Base-by-base conservation (phyloP, 2,888 invertebrate genomes). In the Eupsilia transversa region DNA sequence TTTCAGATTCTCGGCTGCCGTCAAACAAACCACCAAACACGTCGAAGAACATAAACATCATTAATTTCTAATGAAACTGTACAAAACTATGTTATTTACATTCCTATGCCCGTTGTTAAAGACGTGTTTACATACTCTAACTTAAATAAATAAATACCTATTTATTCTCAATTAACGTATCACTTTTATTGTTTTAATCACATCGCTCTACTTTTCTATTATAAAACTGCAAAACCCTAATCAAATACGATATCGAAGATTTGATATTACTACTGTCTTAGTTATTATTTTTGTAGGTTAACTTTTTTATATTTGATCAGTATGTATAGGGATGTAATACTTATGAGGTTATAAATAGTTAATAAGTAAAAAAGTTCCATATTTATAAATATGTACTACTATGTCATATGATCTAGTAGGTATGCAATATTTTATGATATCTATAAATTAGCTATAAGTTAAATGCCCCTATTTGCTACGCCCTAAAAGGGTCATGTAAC, bases 1-100 rank as follows among this genome's bases (percentile, higher is more conserved):
- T 88, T 89, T 41, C 87, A 90, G 91, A 74, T 90, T 90, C 78
- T 85, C 84, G 14, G 91, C 90, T 66, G 85, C 83, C n/a, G 89
- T 90, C 33, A 89, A 90, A 67, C 89, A 90, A 79, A 85, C 87
- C 10, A 90, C 88, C 3, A 87, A 89, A 57, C 90, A 89, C 57
- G 70, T 88, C 3, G 87, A 88, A 72, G 86, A 90, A 57, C 77
- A 86, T 35, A 86, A 89, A 63, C 77, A 88, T 43, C 70, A 89
- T 71, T 88, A 46, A 75, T 52, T 72, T 43, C 12, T 33, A n/a
- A 43, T 33, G 17, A 67, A 20, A 30, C 30, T 17, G 0, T 57
- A 43, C 41, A 54, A 54, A 57, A 20, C 67, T 38, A 57, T 67
- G 57, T 73, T 77, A 63, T 52, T 46, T 59, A 71, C 65, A 5